Percentiles rank a stretch among this genome's conserved stretches.
Conservation (phyloP, 2,113 vertebrate genomes). For the Hippolais icterina region DNA sequence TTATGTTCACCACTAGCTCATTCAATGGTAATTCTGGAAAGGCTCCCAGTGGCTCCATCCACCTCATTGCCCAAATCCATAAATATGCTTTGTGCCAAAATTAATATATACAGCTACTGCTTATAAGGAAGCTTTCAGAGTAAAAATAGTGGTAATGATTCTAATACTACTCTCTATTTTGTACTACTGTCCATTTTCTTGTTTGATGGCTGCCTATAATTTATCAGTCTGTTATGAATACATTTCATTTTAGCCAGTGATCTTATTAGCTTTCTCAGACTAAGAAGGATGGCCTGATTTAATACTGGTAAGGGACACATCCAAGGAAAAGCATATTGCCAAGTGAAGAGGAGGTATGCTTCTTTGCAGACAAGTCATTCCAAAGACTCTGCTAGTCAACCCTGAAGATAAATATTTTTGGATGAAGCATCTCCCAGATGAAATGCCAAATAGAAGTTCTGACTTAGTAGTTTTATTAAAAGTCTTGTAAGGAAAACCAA, state of each 20-base stretch:
- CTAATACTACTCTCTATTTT: not conserved
- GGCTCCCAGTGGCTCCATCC: not conserved
- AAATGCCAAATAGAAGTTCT: not conserved
- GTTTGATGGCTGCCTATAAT: not conserved
- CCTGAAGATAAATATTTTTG: not conserved
- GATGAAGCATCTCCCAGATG: not conserved
- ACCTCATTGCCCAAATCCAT: not conserved
- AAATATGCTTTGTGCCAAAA: not conserved
- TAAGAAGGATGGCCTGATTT: not conserved
- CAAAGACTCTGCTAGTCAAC: not conserved
- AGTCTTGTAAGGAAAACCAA: not conserved
- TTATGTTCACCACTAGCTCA: not conserved
- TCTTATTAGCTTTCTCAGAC: not conserved
- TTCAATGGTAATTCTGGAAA: not conserved
- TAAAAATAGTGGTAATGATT: not conserved
- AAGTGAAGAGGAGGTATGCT: not conserved
- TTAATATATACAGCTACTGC: conserved; percentile 1
- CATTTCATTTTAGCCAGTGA: conserved; percentile 10
- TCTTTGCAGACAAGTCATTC: not conserved
- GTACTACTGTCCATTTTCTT: not conserved
- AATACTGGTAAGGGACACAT: not conserved
- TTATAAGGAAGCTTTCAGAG: conserved; percentile 26
- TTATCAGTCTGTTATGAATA: not conserved
- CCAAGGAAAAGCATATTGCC: not conserved
- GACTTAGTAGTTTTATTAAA: not conserved